Evolutionary conservation across 2,797 vertebrate genomes (phyloP).

Genomic region (Dromococcyx pavoninus): DNA sequence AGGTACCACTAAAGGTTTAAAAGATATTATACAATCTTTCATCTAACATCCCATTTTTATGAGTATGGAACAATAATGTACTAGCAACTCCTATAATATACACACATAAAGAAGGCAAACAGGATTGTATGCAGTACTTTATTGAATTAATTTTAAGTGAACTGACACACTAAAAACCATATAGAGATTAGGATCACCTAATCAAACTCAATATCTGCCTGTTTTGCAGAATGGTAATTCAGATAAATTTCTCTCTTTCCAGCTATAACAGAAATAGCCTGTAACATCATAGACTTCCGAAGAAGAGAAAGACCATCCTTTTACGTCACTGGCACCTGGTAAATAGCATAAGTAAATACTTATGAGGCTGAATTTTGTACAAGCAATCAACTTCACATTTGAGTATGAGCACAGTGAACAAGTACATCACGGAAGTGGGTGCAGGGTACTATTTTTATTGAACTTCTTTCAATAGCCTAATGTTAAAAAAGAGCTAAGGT

Average conservation of each 20-base stretch:
- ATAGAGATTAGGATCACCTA: background rate
- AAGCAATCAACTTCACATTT: background rate
- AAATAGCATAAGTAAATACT: background rate
- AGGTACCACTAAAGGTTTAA: conserved; percentile 8
- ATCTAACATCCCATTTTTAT: background rate
- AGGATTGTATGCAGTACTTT: background rate
- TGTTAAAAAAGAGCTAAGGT: background rate
- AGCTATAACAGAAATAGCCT: background rate
- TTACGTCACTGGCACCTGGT: background rate
- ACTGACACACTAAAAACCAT: background rate
- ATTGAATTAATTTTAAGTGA: background rate
- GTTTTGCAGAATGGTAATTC: background rate
- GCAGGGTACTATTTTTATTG: background rate
- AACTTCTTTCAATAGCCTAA: background rate
- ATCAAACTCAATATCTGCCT: background rate
- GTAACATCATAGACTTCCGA: background rate
- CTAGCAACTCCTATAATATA: background rate
- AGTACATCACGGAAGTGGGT: background rate
- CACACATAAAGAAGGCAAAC: background rate
- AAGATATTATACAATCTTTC: conserved; percentile 6
- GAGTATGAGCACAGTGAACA: background rate
- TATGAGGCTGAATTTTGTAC: background rate
- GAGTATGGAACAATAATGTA: background rate
- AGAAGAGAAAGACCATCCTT: background rate
- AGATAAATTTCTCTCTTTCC: background rate